These are phyloP conservation scores for Micromesistius poutassou DNA, from an alignment of 2,797 vertebrate species.

Conservation along the genomic window DNA sequence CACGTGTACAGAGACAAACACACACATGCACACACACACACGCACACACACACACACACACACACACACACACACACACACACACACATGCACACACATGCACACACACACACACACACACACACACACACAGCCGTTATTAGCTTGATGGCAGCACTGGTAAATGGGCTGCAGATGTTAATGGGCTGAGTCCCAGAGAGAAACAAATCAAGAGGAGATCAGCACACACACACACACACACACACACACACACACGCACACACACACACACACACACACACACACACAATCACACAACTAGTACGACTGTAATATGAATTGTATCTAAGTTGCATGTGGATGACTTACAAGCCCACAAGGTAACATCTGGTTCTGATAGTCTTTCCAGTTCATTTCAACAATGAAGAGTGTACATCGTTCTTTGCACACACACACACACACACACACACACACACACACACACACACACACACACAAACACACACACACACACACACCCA, in stretches of 20 bases:
- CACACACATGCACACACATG: constrained; percentile 24
- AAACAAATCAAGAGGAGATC: constrained; percentile 48
- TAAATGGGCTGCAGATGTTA: constrained; percentile 79
- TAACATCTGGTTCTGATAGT: no score
- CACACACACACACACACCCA: no score
- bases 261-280: constrained; percentile 37
- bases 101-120: constrained; percentile 30
- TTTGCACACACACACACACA: no score
- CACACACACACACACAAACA: no score
- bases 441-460: no score
- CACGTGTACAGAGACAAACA: constrained; percentile 23
- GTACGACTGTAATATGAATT: neutral
- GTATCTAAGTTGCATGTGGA: no score
- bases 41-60: no score
- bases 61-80: no score
- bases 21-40: neutral
- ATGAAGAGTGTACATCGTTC: no score
- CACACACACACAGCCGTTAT: constrained; percentile 63
- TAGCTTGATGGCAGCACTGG: constrained; percentile 68
- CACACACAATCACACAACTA: constrained; percentile 24
- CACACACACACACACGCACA: constrained; percentile 37
- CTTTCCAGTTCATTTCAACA: no score
- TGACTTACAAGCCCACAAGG: no score
- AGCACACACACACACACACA: constrained; percentile 35
- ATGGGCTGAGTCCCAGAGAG: constrained; percentile 62